These are phyloP conservation scores for Bucorvus abyssinicus DNA, from an alignment of 2,797 vertebrate genomes.

Conservation along the genomic window DNA sequence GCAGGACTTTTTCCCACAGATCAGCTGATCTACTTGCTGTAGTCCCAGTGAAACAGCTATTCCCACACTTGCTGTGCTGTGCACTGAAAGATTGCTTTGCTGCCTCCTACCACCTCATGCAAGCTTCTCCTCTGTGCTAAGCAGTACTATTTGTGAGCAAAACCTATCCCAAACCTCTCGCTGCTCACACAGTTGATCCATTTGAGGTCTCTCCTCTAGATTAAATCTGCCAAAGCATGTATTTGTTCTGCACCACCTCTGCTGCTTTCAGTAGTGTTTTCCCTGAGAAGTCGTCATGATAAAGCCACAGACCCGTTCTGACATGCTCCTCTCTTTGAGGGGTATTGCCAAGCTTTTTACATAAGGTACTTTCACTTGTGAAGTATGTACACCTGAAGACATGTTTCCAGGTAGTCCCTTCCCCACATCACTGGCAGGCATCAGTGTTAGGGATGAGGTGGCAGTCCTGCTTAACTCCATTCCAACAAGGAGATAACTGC, in stretches of 20 bases:
- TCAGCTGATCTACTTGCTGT: background rate
- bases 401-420: background rate
- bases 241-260: background rate
- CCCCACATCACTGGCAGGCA: background rate
- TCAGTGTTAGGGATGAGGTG: background rate
- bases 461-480: background rate
- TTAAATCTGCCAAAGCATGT: background rate
- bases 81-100: background rate
- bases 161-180: background rate
- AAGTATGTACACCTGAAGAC: background rate
- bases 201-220: background rate
- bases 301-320: background rate
- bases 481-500: background rate
- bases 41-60: background rate
- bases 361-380: background rate
- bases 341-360: background rate
- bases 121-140: background rate
- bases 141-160: background rate
- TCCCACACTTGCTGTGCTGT: background rate
- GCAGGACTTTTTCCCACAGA: background rate
- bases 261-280: background rate
- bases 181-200: background rate
- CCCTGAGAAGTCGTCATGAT: background rate
- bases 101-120: background rate
- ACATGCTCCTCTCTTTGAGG: background rate